Evolutionary conservation across 2,888 invertebrate species (phyloP).

Genomic region (Dicyrtoma fusca): DNA sequence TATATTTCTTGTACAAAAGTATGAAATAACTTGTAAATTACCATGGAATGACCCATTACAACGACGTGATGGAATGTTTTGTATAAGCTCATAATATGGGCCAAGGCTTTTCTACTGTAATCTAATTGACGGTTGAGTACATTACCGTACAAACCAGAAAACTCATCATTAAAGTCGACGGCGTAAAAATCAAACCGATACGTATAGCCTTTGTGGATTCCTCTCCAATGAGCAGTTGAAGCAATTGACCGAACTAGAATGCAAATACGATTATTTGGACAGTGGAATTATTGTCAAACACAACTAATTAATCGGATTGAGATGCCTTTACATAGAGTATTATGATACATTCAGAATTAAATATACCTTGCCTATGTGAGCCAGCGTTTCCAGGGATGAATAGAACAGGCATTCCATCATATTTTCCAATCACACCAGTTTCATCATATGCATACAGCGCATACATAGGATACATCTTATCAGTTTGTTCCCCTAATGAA

Average conservation of each 20-base stretch:
- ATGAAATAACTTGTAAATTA: too few relatives aligned
- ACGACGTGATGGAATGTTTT: conserved; percentile 65
- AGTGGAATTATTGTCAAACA: too few relatives aligned
- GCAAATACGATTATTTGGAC: too few relatives aligned
- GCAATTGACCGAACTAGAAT: conserved; percentile 80
- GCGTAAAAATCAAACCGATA: conserved; percentile 92
- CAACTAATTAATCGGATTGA: too few relatives aligned
- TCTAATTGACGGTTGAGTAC: conserved; percentile 75
- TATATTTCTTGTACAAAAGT: too few relatives aligned
- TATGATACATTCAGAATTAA: too few relatives aligned
- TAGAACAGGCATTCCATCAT: conserved; percentile 87
- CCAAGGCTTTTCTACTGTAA: conserved; percentile 72
- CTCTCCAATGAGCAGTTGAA: conserved; percentile 86
- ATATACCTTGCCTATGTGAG: conserved; percentile 80
- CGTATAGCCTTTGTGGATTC: conserved; percentile 68
- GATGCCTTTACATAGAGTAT: too few relatives aligned
- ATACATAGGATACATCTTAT: conserved; percentile 73
- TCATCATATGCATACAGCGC: conserved; percentile 88
- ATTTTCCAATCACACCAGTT: conserved; percentile 74
- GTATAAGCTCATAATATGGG: conserved; percentile 76
- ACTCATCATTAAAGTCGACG: conserved; percentile 86
- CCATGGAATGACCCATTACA: conserved; percentile 90
- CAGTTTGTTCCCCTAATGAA: conserved; percentile 65
- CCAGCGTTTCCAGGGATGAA: conserved; percentile 96
- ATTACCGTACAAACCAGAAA: conserved; percentile 84